Base-by-base conservation (phyloP, 2,888 invertebrate species). In the Trissolcus japonicus region DNA sequence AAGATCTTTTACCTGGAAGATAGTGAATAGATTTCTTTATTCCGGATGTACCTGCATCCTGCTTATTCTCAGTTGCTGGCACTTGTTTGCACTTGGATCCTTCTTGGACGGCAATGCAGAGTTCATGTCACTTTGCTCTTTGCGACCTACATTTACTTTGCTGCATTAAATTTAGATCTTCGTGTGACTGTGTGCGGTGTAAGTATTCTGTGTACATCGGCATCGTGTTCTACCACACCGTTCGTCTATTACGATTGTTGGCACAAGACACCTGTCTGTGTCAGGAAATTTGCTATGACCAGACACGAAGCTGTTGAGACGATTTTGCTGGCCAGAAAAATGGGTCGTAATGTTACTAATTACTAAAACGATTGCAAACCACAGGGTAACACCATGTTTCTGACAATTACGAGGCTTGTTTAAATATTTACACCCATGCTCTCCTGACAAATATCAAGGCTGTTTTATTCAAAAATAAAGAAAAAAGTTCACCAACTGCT, bases 141-240 rank as follows among this genome's bases (percentile, higher is more conserved):
- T 57, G 74, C 79, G 82, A 84, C 84, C 85, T 83, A 84, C 79
- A 85, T 85, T 81, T 81, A 68, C 78, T 76, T 77, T 69, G 69
- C 73, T 60, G 75, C 78, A 82, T 84, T 84, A 84, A 85, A 85
- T 84, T 83, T 84, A 81, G 82, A 83, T 79, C 68, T 78, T 66
- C 43, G 56, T 63, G 67, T 6, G 46, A 46, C 41, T 43, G 59
- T 66, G 41, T 61, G 59, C 21, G 11, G 40, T 62, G 62, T 63
- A 63, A 75, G 67, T 68, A 68, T 55, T 60, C 65, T n/a, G 55
- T 71, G 65, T 63, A 59, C 53, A 69, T 62, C 43, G 56, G 56
- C n/a, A 67, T 71, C 74, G 56, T 54, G 68, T 65, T 67, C 67
- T 43, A 59, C 65, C 56, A 66, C 69, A 54, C 48, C 61, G 61